Percentiles rank a stretch among this genome's conserved stretches.
phyloP scores from a whole-genome alignment of 1,140 invertebrate genomes.

The Popillia japonica region DNA sequence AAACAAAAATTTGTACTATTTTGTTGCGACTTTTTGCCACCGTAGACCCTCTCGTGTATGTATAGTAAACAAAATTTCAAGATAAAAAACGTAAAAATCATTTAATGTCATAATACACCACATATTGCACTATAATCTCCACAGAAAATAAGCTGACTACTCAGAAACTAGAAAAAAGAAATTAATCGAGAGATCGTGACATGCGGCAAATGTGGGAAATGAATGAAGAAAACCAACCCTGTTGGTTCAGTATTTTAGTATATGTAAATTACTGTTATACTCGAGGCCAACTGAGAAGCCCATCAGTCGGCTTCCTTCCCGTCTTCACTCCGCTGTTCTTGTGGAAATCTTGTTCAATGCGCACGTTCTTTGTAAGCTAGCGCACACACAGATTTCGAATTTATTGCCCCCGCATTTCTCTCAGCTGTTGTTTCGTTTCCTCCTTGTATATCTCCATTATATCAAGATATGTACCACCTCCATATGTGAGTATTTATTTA shows the following conservation, averaged over 20 bases:
- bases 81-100: not conserved
- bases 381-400: not conserved
- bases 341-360: not conserved
- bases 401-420: not conserved
- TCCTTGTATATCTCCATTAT: not conserved
- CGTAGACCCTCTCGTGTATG: too few relatives aligned
- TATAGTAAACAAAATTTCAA: too few relatives aligned
- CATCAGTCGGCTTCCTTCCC: not conserved
- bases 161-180: not conserved
- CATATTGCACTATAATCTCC: not conserved
- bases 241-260: not conserved
- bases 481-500: not conserved
- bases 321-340: not conserved
- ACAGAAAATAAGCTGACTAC: not conserved
- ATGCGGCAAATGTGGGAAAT: not conserved
- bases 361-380: not conserved
- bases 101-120: not conserved
- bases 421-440: conserved; percentile 9
- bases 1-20: too few relatives aligned
- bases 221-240: not conserved
- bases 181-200: not conserved
- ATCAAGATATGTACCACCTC: not conserved
- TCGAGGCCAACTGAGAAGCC: not conserved
- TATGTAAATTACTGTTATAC: not conserved
- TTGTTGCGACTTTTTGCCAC: too few relatives aligned